Base-by-base conservation (phyloP, 1,140 invertebrate genomes). In the Lepidurus packardi region DNA sequence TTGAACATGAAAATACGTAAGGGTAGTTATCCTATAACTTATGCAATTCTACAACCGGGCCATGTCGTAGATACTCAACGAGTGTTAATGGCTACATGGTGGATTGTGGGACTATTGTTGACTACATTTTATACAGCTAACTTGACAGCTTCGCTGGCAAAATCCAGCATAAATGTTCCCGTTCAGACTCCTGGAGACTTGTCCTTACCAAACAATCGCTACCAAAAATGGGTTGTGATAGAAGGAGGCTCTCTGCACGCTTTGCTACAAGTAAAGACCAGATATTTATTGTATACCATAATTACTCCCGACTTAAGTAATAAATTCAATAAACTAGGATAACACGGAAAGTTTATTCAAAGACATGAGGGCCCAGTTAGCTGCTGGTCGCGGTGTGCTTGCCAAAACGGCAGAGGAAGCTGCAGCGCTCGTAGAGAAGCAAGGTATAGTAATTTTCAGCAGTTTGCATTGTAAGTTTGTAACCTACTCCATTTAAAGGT, bases 121-220 rank as follows among this genome's bases (percentile, higher is more conserved):
- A 95, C 93, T 0, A 92, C 93, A n/a, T 96, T 94, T 84, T 96
- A 96, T 84, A 96, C 94, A 4, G 94, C 94, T 1, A 95, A 96
- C 85, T 87, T 96, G 78, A 96, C 94, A 1, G 94, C 94, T 34
- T 95, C 94, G 83, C 86, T 96, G 2, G 95, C 93, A 0, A 85
- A 94, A 11, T 94, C 93, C 1, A 90, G 91, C 81, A 94, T 94
- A 81, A 93, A 92, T 0, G 86, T 95, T 79, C 90, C 91, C 7
- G 43, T 79, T 43, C 78, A 76, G 34, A 11, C 65, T 21, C 74
- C 78, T 16, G 13, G 13, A 5, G 73, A 78, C 42, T 43, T 80
- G 44, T 73, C 45, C n/a, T 74, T 77, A 41, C 21, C 76, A 81
- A 81, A 80, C 47, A 79, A 80, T 25, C 75, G 81, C 25, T 73